phyloP scores from a whole-genome alignment of 2,797 vertebrate species.

The Melanotaenia boesemani region DNA sequence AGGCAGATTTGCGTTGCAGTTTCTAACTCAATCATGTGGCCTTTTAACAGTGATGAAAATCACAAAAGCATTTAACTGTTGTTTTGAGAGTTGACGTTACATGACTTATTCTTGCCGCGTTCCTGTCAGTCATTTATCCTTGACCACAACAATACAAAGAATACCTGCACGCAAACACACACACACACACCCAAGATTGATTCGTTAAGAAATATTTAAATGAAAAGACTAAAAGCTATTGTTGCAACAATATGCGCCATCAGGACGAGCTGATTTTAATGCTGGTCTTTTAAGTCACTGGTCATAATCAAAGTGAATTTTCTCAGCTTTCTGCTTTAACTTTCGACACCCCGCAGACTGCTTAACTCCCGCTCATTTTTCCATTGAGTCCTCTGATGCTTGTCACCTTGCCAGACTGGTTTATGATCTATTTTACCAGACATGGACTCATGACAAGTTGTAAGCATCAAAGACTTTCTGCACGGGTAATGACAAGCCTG shows the following conservation, averaged over 20 bases:
- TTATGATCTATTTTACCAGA: constrained; percentile 41
- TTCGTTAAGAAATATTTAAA: background rate
- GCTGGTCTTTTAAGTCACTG: background rate
- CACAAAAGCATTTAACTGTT: background rate
- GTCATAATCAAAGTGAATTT: background rate
- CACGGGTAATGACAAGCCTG: constrained; percentile 53
- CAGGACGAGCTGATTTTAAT: background rate
- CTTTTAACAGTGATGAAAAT: background rate
- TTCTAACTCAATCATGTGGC: background rate
- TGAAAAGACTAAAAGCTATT: background rate
- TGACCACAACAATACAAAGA: background rate
- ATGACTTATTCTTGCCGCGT: background rate
- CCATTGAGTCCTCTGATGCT: constrained; percentile 65
- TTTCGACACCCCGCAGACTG: constrained; percentile 3
- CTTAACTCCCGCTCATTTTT: constrained; percentile 11
- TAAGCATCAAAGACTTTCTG: constrained; percentile 44
- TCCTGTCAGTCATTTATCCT: constrained; percentile 12
- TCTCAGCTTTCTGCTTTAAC: background rate
- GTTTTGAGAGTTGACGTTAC: background rate
- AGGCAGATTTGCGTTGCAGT: background rate
- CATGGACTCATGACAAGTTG: constrained; percentile 22
- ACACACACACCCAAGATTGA: constrained; percentile 15
- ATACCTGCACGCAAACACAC: background rate
- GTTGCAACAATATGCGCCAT: background rate
- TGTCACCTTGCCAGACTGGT: constrained; percentile 80